phyloP scores from a whole-genome alignment of 2,888 invertebrate species.

The Argynnis bischoffii region DNA sequence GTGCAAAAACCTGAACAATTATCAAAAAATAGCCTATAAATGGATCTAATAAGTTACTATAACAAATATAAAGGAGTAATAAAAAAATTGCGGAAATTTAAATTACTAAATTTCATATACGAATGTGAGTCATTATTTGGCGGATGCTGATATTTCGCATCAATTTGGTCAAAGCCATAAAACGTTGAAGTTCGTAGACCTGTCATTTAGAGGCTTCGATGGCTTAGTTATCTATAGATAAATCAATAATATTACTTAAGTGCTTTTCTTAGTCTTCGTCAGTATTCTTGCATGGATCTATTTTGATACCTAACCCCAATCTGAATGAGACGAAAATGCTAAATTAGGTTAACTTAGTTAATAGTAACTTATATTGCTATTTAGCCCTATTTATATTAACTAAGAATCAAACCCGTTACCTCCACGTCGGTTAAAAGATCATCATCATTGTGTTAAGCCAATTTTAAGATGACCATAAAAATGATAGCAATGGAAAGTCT shows the following conservation, averaged over 20 bases:
- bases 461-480: not conserved
- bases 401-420: no score
- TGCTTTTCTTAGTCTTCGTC: no score
- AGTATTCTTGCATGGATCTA: no score
- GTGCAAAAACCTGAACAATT: no score
- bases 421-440: not conserved
- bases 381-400: no score
- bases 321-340: no score
- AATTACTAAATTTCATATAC: constrained; percentile 37
- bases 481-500: not conserved
- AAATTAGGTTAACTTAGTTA: no score
- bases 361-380: no score
- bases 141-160: constrained; percentile 40
- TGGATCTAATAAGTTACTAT: not conserved
- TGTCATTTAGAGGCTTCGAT: constrained; percentile 17
- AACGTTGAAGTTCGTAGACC: constrained; percentile 45
- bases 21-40: not conserved
- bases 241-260: not conserved
- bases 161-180: constrained; percentile 40
- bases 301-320: no score
- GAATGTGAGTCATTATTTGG: constrained; percentile 44
- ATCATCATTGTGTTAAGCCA: not conserved
- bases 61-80: not conserved
- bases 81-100: constrained; percentile 32
- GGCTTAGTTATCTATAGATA: not conserved